Evolutionary conservation across 2,113 vertebrate species (phyloP).

Genomic region (Thunnus maccoyii): DNA sequence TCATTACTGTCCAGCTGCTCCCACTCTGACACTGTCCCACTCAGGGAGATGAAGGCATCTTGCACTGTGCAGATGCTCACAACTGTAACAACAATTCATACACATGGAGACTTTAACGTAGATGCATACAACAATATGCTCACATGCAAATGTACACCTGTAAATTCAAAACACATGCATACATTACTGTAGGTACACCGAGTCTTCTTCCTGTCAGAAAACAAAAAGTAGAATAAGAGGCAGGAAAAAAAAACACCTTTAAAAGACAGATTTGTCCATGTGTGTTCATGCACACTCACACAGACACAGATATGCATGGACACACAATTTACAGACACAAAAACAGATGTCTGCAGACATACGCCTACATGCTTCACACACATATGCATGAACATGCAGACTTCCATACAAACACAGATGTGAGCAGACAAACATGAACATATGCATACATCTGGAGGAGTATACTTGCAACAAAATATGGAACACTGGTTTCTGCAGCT

Average conservation of each 20-base stretch:
- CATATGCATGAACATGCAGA: constrained; percentile 48
- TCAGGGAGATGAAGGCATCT: constrained; percentile 27
- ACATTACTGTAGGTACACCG: constrained; percentile 5
- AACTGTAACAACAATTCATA: constrained; percentile 24
- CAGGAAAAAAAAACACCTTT: constrained; percentile 14
- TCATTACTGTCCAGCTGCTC: constrained; percentile 70
- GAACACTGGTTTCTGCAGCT: constrained; percentile 6
- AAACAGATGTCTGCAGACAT: constrained; percentile 64
- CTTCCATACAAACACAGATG: constrained; percentile 44
- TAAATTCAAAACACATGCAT: constrained; percentile 11
- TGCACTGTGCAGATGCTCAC: constrained; percentile 47
- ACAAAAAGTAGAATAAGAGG: not conserved
- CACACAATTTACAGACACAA: constrained; percentile 51
- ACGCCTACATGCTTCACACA: constrained; percentile 61
- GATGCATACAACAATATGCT: not conserved
- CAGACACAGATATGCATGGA: constrained; percentile 50
- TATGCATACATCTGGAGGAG: constrained; percentile 44
- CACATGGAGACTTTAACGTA: not conserved
- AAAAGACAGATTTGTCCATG: constrained; percentile 23
- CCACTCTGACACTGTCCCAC: constrained; percentile 21
- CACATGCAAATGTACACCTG: constrained; percentile 12
- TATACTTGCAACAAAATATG: not conserved
- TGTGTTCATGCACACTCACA: constrained; percentile 50
- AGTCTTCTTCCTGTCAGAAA: constrained; percentile 8
- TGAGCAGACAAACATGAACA: constrained; percentile 49